Base-by-base conservation (phyloP, 2,888 invertebrate species). In the Physocephala rufipes region DNA sequence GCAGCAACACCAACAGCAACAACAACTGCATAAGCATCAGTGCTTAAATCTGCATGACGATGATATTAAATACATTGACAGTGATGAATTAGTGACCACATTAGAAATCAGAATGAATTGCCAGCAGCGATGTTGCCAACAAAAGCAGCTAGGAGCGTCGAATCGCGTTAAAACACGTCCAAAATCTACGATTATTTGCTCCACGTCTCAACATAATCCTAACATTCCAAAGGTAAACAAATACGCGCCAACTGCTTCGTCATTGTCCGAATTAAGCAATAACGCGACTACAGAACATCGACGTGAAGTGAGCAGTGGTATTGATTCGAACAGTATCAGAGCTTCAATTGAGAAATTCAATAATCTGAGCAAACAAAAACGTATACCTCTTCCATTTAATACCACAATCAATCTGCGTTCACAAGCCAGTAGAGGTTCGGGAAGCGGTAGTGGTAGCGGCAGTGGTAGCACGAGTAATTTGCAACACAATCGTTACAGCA, bases 301-400 rank as follows among this genome's bases (percentile, higher is more conserved):
- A 15, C 61, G 62, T 62, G 51, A 16, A 19, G 71, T 58, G 71
- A 70, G 72, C 49, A 80, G 79, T 30, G 76, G 80, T 36, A 84
- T 84, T 71, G 84, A 84, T 72, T 81, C 85, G 28, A 76, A 78
- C 58, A 84, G 84, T 73, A 84, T 84, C 36, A 82, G 82, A 71
- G 85, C 82, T 9, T 84, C 84, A 47, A 84, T 84, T 21, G 84
- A 85, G 73, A 84, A 85, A 63, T 84, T 84, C 51, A 85, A 84
- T 72, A 85, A 78, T 75, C 80, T 82, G 5, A 85, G 84, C 68
- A 82, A 82, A 71, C 83, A 82, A 53, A 84, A 85, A 71, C 82
- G 82, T 64, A 76, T 79, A 47, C 82, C 82, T 12, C 69, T 74
- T 49, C 69, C 71, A 13, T 24, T 58, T 28, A 58, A 9, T 26